phyloP scores from a whole-genome alignment of 2,888 invertebrate genomes.

The Heliconius cydno region DNA sequence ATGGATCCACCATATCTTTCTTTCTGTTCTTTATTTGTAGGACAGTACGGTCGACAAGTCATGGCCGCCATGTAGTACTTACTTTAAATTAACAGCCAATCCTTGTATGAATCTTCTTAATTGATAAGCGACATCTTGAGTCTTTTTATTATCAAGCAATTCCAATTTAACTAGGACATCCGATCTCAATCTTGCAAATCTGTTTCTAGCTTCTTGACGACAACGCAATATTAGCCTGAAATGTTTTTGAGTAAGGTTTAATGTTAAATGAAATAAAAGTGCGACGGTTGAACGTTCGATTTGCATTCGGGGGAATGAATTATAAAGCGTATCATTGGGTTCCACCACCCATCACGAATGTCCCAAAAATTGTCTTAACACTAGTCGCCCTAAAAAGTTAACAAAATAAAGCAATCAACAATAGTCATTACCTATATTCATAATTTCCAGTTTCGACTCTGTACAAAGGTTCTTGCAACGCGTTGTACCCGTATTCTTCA shows the following conservation, averaged over 20 bases:
- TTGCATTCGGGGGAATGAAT: too few relatives aligned
- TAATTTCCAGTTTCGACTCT: conserved; percentile 99
- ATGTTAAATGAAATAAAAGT: background rate
- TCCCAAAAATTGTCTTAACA: too few relatives aligned
- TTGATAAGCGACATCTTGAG: conserved; percentile 96
- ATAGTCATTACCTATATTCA: conserved; percentile 90
- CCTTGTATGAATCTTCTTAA: conserved; percentile 92
- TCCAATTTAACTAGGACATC: conserved; percentile 99
- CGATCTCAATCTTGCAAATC: conserved; percentile 92
- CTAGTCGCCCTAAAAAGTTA: too few relatives aligned
- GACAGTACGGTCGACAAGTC: too few relatives aligned
- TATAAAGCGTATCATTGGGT: background rate
- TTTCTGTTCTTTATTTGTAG: too few relatives aligned
- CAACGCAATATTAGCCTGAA: conserved; percentile 94
- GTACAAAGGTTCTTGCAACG: conserved; percentile 97
- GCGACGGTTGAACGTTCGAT: too few relatives aligned
- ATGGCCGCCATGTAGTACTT: conserved; percentile 45
- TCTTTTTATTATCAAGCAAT: conserved; percentile 98
- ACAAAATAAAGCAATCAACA: background rate
- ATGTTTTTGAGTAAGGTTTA: background rate
- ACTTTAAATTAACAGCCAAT: conserved; percentile 86
- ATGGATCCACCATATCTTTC: too few relatives aligned
- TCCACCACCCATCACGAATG: background rate
- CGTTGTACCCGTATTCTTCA: conserved; percentile 97
- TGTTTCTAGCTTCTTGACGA: conserved; percentile 95